phyloP scores from a whole-genome alignment of 2,113 vertebrate genomes.

The Promerops cafer region DNA sequence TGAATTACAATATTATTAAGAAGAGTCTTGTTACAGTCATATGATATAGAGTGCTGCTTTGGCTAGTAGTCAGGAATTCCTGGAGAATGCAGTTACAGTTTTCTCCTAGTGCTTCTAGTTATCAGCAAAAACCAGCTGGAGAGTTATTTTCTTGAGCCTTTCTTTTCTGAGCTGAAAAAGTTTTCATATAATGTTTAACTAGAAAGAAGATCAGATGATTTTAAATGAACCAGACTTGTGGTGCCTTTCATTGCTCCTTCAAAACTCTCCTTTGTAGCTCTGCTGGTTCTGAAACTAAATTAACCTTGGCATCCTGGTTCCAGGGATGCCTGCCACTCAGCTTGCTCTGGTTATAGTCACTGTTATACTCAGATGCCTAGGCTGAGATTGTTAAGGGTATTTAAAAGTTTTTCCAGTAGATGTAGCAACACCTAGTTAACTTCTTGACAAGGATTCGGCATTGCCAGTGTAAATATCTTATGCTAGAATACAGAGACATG shows the following conservation, averaged over 20 bases:
- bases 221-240: neutral
- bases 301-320: neutral
- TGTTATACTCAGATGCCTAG: neutral
- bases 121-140: conserved; percentile 39
- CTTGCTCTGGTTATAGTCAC: neutral
- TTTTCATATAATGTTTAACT: conserved; percentile 22
- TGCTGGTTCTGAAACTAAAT: neutral
- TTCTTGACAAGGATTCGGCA: neutral
- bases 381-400: neutral
- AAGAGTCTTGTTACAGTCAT: neutral
- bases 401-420: neutral
- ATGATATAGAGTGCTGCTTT: neutral
- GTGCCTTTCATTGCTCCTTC: conserved; percentile 28
- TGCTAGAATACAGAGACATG: rapidly evolving
- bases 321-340: neutral
- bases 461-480: rapidly evolving
- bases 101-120: conserved; percentile 36
- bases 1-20: conserved; percentile 27
- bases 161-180: neutral
- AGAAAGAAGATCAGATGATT: conserved; percentile 8
- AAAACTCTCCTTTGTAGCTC: neutral
- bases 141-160: conserved; percentile 22
- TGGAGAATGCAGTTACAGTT: conserved; percentile 8
- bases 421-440: neutral
- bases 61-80: conserved; percentile 33